Base-by-base conservation (phyloP, 2,797 vertebrate genomes). In the Synanceia verrucosa region DNA sequence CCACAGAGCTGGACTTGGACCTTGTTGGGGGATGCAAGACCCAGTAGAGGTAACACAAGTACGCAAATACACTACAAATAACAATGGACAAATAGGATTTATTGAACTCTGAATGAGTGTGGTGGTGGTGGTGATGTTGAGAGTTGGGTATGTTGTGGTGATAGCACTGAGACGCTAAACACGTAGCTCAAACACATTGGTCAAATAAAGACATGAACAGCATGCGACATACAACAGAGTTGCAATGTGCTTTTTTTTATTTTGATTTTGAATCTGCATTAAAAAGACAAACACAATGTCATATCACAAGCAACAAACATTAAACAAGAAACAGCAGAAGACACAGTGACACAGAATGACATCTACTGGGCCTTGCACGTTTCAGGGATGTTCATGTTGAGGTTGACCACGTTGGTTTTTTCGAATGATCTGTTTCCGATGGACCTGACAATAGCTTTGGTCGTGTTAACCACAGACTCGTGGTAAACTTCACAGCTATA, bases 401-500 rank as follows among this genome's bases (percentile, higher is more conserved):
- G 70, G 86, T 92, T 93, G 79, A 93, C 85, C 53, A 84, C n/a
- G 75, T 87, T 90, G 69, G 48, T 64, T n/a, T 79, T 90, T 70
- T 90, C 85, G 26, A 12, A 53, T n/a, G 64, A 1, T 31, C 8
- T 73, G 47, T 85, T 44, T 31, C 90, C 26, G 60, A 82, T 70
- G 57, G 80, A 70, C 82, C 92, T 67, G 64, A 80, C 28, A 67
- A 93, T 86, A 76, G 86, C 34, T 8, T 36, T 85, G 48, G 65
- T 39, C 10, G 77, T 65, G 31, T 89, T 84, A 1, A 3, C 19
- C 19, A 94, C 10, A 4, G 75, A 85, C 65, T 95, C 87, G 0
- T 96, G 95, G 80, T 93, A 65, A 36, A 95, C 93, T 0, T 46
- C 73, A 64, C 95, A 96, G n/a, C 76, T 83, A 47, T 16, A 95